Conservation (phyloP, 2,888 invertebrate species). For the Pseudoips prasinana region DNA sequence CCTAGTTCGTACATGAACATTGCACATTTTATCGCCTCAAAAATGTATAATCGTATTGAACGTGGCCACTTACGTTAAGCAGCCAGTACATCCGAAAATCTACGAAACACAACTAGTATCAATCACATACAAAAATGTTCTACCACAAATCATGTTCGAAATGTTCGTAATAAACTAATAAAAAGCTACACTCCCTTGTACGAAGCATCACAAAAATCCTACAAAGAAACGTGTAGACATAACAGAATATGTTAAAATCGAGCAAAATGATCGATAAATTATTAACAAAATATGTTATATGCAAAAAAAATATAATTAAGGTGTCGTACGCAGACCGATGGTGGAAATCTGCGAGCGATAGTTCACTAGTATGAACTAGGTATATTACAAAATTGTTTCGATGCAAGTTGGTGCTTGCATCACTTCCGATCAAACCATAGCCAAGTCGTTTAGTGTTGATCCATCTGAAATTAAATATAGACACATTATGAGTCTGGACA, state of each 20-base stretch:
- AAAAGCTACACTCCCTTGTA: conserved; percentile 49
- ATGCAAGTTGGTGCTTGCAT: conserved; percentile 48
- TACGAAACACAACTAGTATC: conserved; percentile 31
- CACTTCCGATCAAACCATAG: conserved; percentile 35
- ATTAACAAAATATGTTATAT: conserved; percentile 76
- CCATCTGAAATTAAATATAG: conserved; percentile 64
- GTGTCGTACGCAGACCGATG: conserved; percentile 39
- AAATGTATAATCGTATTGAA: not conserved
- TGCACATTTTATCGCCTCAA: not conserved
- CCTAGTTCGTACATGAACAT: conserved; percentile 8
- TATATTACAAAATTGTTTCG: conserved; percentile 41
- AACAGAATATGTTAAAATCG: conserved; percentile 63
- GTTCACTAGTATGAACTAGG: conserved; percentile 37
- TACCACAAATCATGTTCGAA: conserved; percentile 33
- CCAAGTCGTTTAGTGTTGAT: conserved; percentile 66
- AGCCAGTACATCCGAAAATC: conserved; percentile 17
- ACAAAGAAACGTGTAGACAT: conserved; percentile 62
- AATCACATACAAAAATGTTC: conserved; percentile 33
- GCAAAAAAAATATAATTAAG: conserved; percentile 60
- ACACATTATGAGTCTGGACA: no score
- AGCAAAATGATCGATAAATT: conserved; percentile 68
- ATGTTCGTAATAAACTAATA: conserved; percentile 46
- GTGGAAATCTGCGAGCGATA: conserved; percentile 24
- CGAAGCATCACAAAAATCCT: conserved; percentile 71
- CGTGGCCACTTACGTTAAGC: conserved; percentile 3